phyloP scores from a whole-genome alignment of 2,888 invertebrate species.

The Cerceris ruficornis region DNA sequence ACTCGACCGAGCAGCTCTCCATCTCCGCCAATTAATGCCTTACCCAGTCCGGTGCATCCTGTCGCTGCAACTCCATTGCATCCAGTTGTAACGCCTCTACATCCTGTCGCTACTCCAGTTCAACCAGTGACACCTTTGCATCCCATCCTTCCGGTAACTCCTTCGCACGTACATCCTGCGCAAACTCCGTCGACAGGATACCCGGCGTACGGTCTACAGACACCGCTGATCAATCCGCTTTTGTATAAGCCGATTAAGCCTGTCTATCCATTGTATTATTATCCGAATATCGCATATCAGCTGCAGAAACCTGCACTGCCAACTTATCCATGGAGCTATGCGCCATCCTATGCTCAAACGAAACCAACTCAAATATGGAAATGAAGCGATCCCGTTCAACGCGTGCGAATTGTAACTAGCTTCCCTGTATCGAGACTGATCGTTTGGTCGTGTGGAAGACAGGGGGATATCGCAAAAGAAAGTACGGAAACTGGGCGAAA shows the following conservation, averaged over 20 bases:
- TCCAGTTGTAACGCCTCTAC: slow-evolving; percentile 37
- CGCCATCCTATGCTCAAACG: slow-evolving; percentile 69
- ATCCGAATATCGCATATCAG: slow-evolving; percentile 69
- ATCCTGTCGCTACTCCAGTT: slow-evolving; percentile 59
- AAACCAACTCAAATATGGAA: slow-evolving; percentile 73
- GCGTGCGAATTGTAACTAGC: slow-evolving; percentile 26
- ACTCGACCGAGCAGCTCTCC: slow-evolving; percentile 26
- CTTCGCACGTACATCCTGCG: slow-evolving; percentile 51
- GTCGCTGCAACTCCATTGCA: slow-evolving; percentile 9
- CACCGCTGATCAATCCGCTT: slow-evolving; percentile 66
- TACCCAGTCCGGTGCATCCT: slow-evolving; percentile 47
- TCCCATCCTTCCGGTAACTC: slow-evolving; percentile 42
- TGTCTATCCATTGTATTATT: slow-evolving; percentile 76
- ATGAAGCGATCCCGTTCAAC: slow-evolving; percentile 49
- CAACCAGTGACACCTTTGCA: slow-evolving; percentile 61
- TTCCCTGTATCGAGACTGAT: slow-evolving; percentile 41
- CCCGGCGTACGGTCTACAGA: slow-evolving; percentile 71
- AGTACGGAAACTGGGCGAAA: slow-evolving; percentile 22
- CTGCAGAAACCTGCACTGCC: slow-evolving; percentile 69
- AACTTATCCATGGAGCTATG: slow-evolving; percentile 75
- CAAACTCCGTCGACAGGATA: slow-evolving; percentile 60
- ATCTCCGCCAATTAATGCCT: slow-evolving; percentile 30
- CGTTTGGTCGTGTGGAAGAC: slow-evolving; percentile 45
- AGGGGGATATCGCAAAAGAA: slow-evolving; percentile 42
- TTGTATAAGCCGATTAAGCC: slow-evolving; percentile 75